Evolutionary conservation across 1,140 invertebrate genomes (phyloP).

Genomic region (Drosophila oshimai): DNA sequence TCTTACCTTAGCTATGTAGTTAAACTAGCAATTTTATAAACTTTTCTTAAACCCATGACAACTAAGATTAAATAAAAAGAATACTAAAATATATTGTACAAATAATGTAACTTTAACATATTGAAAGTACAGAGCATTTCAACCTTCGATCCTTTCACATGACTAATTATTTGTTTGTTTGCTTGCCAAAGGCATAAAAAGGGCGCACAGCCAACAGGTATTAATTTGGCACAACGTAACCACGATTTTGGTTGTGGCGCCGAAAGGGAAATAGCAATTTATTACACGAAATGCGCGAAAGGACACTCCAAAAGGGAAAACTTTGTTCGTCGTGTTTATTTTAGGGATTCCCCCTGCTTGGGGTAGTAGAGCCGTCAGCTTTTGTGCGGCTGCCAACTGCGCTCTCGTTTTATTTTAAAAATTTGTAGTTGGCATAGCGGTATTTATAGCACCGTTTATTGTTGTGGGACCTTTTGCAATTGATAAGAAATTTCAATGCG

Average conservation of each 20-base stretch:
- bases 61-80: too few species aligned
- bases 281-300: constrained; percentile 70
- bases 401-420: constrained; percentile 4
- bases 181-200: constrained; percentile 28
- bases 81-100: too few species aligned
- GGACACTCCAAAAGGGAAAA: constrained; percentile 47
- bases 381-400: constrained; percentile 5
- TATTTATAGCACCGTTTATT: constrained; percentile 66
- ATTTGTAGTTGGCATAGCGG: constrained; percentile 31
- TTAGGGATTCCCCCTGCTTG: background rate
- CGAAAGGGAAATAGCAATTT: constrained; percentile 58
- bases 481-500: constrained; percentile 60
- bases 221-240: constrained; percentile 64
- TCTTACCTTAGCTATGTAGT: too few species aligned
- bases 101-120: too few species aligned
- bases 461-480: constrained; percentile 48
- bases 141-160: background rate
- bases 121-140: background rate
- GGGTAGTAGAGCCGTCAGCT: constrained; percentile 26
- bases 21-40: too few species aligned
- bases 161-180: constrained; percentile 34
- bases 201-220: constrained; percentile 63
- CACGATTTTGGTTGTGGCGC: constrained; percentile 48
- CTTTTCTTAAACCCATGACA: too few species aligned
- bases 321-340: background rate